Percentiles rank a stretch among this genome's conserved stretches.
These are phyloP conservation scores for Iselma pallidipennis DNA, from an alignment of 2,888 invertebrate genomes.

Conservation along the genomic window DNA sequence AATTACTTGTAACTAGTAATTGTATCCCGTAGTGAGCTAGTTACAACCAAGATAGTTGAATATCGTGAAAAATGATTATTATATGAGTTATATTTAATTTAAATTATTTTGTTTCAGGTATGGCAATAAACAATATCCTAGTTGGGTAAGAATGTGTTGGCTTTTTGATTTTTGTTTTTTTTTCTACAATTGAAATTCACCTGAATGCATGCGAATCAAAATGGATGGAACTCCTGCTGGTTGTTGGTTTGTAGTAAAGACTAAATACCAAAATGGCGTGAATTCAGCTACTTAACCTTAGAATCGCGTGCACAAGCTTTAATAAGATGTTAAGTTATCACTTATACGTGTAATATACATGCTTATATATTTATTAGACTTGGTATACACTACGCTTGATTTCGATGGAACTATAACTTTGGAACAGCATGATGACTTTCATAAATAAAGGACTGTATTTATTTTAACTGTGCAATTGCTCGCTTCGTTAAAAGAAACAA, in stretches of 20 bases:
- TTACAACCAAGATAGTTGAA: not conserved
- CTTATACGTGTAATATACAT: constrained; percentile 56
- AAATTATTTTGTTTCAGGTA: constrained; percentile 3
- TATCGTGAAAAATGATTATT: not conserved
- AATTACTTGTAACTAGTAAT: constrained; percentile 28
- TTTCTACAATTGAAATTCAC: too few relatives aligned
- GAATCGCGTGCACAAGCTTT: constrained; percentile 51
- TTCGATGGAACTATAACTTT: constrained; percentile 38
- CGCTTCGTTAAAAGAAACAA: not conserved
- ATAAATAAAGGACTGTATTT: constrained; percentile 33
- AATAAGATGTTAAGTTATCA: constrained; percentile 57
- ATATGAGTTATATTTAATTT: constrained; percentile 9
- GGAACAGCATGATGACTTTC: constrained; percentile 34
- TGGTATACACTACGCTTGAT: constrained; percentile 36
- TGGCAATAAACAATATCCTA: too few relatives aligned
- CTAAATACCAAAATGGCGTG: constrained; percentile 46
- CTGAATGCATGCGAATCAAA: not conserved
- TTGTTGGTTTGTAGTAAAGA: constrained; percentile 21
- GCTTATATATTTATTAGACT: constrained; percentile 51
- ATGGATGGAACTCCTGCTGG: constrained; percentile 32
- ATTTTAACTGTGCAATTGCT: constrained; percentile 10
- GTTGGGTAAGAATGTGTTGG: too few relatives aligned
- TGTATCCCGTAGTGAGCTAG: constrained; percentile 30
- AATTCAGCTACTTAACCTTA: constrained; percentile 50
- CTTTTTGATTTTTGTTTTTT: too few relatives aligned